A percentile compares a stretch with the other conserved stretches of the same genome.
Conservation (phyloP, 2,888 invertebrate species). For the Apotomis capreana region DNA sequence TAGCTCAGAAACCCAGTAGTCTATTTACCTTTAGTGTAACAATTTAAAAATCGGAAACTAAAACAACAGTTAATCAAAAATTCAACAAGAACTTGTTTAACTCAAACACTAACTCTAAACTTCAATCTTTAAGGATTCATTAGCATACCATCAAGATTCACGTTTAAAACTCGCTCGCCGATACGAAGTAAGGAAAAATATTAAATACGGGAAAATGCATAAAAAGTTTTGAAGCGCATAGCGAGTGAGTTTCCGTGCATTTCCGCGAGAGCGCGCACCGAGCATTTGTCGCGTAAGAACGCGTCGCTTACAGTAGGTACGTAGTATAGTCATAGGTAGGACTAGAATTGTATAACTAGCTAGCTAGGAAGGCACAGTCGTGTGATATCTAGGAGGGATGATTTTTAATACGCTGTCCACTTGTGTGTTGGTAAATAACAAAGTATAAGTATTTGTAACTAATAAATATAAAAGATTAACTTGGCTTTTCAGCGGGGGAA, state of each 20-base stretch:
- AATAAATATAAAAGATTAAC: too few relatives aligned
- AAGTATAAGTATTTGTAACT: too few relatives aligned
- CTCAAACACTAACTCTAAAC: not conserved
- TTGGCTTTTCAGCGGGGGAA: too few relatives aligned
- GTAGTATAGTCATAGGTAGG: not conserved
- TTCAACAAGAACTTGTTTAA: not conserved
- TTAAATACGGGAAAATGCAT: constrained; percentile 11
- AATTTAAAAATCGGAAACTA: too few relatives aligned
- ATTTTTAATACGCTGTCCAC: too few relatives aligned
- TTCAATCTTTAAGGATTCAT: not conserved
- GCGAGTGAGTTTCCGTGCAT: constrained; percentile 64
- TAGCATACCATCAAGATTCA: not conserved
- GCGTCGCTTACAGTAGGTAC: constrained; percentile 3
- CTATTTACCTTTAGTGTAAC: too few relatives aligned
- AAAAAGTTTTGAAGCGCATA: constrained; percentile 11
- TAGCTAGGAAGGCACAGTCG: too few relatives aligned
- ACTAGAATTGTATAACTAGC: too few relatives aligned
- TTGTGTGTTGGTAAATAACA: too few relatives aligned
- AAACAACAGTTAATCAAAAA: too few relatives aligned
- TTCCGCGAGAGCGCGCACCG: constrained; percentile 66
- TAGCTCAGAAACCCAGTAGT: too few relatives aligned
- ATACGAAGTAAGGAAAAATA: not conserved
- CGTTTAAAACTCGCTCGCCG: not conserved
- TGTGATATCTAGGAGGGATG: too few relatives aligned
- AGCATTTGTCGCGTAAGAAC: constrained; percentile 44